Percentiles rank a stretch among this genome's conserved stretches.
phyloP scores from a whole-genome alignment of 2,888 invertebrate species.

The Saturnia pavonia region DNA sequence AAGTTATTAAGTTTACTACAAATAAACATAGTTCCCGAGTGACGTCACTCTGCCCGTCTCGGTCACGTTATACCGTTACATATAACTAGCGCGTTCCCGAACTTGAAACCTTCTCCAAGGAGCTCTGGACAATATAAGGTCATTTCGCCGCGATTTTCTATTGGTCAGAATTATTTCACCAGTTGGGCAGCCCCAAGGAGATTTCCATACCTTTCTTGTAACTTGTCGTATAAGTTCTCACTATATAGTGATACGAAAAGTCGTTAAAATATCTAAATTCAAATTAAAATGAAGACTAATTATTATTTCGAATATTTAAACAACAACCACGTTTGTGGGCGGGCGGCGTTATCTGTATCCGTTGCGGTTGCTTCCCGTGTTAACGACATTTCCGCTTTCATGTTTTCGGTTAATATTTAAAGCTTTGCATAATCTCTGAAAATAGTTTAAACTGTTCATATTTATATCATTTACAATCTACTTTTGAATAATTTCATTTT shows the following conservation, averaged over 20 bases:
- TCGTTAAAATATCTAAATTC: not conserved
- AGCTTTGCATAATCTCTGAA: not conserved
- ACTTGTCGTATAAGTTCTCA: not conserved
- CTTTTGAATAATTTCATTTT: no score
- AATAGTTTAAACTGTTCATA: not conserved
- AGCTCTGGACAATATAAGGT: no score
- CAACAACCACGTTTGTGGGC: conserved; percentile 8
- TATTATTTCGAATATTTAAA: conserved; percentile 2
- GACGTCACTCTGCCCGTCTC: no score
- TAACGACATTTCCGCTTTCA: conserved; percentile 24
- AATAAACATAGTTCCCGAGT: no score
- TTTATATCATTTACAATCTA: not conserved
- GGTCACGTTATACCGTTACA: no score
- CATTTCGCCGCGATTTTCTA: no score
- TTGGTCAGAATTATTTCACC: no score
- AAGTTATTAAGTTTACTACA: no score
- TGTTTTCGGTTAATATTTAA: conserved; percentile 19
- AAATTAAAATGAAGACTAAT: not conserved
- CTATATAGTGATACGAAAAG: not conserved
- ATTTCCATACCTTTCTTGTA: no score
- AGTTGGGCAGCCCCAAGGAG: no score
- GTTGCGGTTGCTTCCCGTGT: conserved; percentile 27
- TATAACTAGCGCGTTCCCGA: no score
- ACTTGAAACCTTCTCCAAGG: no score
- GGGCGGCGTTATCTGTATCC: conserved; percentile 26